These are phyloP conservation scores for Melanotaenia pygmaea DNA, from an alignment of 2,797 vertebrate species.

Conservation along the genomic window DNA sequence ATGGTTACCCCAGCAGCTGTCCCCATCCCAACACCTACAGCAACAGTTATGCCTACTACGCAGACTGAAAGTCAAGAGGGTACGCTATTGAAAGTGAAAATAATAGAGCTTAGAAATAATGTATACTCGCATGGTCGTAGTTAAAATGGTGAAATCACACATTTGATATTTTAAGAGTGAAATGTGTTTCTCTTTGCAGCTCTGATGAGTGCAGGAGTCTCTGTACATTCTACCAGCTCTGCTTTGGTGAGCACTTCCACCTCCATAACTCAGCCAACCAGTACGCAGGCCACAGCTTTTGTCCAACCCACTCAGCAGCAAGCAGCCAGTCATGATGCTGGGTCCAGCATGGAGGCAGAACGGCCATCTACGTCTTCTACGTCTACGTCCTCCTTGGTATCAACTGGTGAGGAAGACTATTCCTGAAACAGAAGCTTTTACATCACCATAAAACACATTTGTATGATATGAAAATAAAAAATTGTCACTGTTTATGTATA, in stretches of 20 bases:
- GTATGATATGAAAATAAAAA: too few species aligned
- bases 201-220: slow-evolving; percentile 88
- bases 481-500: background rate
- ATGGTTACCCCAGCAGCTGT: slow-evolving; percentile 95
- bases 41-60: slow-evolving; percentile 98
- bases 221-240: slow-evolving; percentile 92
- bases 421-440: background rate
- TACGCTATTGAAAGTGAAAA: slow-evolving; percentile 58
- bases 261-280: slow-evolving; percentile 87
- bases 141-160: background rate
- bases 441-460: background rate
- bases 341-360: slow-evolving; percentile 85
- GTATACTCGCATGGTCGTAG: background rate
- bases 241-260: slow-evolving; percentile 86
- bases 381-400: slow-evolving; percentile 87
- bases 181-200: slow-evolving; percentile 64
- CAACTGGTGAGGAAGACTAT: slow-evolving; percentile 81
- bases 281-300: slow-evolving; percentile 92
- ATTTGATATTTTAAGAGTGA: slow-evolving; percentile 8
- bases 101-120: background rate
- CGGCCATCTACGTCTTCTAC: slow-evolving; percentile 92
- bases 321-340: slow-evolving; percentile 86
- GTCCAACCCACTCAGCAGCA: slow-evolving; percentile 96
- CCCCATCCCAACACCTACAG: slow-evolving; percentile 93
- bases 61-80: slow-evolving; percentile 96